phyloP scores from a whole-genome alignment of 2,113 vertebrate species.

The Okapia johnstoni region DNA sequence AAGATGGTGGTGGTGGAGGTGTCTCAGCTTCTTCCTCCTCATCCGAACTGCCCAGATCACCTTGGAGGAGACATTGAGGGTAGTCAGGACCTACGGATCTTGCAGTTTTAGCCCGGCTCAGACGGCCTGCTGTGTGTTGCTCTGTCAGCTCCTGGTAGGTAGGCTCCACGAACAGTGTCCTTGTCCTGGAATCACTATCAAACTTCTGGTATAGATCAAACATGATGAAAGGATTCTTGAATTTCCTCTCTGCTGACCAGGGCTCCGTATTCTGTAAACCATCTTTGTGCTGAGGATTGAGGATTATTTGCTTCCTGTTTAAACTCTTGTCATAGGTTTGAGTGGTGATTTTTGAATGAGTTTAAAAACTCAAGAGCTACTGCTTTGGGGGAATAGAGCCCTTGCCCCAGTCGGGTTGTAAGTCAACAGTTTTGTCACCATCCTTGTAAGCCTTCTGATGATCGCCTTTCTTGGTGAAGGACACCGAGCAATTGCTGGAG shows the following conservation, averaged over 20 bases:
- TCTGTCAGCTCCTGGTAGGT: conserved; percentile 90
- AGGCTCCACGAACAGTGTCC: conserved; percentile 85
- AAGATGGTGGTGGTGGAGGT: conserved; percentile 83
- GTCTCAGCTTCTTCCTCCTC: conserved; percentile 87
- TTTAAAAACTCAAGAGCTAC: conserved; percentile 93
- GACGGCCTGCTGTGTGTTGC: conserved; percentile 85
- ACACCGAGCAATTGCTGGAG: conserved; percentile 92
- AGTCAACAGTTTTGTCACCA: conserved; percentile 89
- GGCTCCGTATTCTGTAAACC: conserved; percentile 91
- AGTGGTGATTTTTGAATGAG: conserved; percentile 89
- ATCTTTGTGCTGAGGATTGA: conserved; percentile 89
- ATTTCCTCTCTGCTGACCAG: conserved; percentile 87
- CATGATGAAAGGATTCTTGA: conserved; percentile 92
- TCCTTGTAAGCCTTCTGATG: conserved; percentile 90
- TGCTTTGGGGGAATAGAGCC: conserved; percentile 91
- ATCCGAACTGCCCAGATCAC: conserved; percentile 86
- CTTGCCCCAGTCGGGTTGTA: conserved; percentile 95
- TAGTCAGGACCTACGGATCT: conserved; percentile 91
- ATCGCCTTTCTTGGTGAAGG: conserved; percentile 90
- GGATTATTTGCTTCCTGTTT: conserved; percentile 87
- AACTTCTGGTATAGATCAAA: conserved; percentile 91
- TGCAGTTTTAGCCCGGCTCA: conserved; percentile 89
- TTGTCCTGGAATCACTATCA: conserved; percentile 87
- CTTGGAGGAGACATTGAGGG: conserved; percentile 90
- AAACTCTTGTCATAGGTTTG: conserved; percentile 90